Evolutionary conservation across 2,888 invertebrate species (phyloP).

Genomic region (Mesorhabditis sp.): DNA sequence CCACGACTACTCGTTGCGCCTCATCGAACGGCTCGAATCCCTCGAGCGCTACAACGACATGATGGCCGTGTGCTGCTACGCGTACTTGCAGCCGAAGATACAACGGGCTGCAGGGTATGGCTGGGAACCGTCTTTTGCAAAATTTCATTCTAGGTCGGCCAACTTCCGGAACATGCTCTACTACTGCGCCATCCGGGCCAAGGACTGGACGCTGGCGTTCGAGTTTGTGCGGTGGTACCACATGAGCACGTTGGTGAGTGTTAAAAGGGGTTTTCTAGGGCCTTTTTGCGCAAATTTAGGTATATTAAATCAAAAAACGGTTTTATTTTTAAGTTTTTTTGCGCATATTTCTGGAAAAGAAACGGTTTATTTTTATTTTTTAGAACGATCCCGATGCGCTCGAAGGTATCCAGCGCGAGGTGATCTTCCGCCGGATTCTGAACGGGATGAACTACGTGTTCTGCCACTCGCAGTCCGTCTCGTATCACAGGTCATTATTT

Average conservation of each 20-base stretch:
- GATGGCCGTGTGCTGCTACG: conserved; percentile 50
- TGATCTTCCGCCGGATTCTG: conserved; percentile 35
- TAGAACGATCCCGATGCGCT: conserved; percentile 5
- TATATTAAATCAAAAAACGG: too few relatives aligned
- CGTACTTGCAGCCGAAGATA: conserved; percentile 47
- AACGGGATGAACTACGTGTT: conserved; percentile 55
- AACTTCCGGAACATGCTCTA: conserved; percentile 50
- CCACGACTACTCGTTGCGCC: conserved; percentile 51
- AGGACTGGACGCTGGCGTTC: conserved; percentile 46
- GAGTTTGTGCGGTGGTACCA: conserved; percentile 50
- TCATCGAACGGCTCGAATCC: conserved; percentile 40
- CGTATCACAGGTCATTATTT: conserved; percentile 32
- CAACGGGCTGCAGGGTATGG: conserved; percentile 30
- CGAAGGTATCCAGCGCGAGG: conserved; percentile 13
- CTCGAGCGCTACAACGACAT: conserved; percentile 35
- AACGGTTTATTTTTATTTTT: too few relatives aligned
- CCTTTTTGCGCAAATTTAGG: not conserved
- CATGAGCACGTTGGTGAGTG: conserved; percentile 18
- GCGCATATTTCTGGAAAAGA: not conserved
- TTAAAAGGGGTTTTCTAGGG: not conserved
- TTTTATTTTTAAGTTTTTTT: not conserved
- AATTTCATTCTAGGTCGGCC: conserved; percentile 21
- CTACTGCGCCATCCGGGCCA: conserved; percentile 45
- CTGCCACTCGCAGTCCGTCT: conserved; percentile 48
- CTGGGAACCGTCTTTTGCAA: conserved; percentile 8